Evolutionary conservation across 2,888 invertebrate species (phyloP), one percentile per base, ranked within the genome.

Genomic region (Branchinecta sandiegonensis): DNA sequence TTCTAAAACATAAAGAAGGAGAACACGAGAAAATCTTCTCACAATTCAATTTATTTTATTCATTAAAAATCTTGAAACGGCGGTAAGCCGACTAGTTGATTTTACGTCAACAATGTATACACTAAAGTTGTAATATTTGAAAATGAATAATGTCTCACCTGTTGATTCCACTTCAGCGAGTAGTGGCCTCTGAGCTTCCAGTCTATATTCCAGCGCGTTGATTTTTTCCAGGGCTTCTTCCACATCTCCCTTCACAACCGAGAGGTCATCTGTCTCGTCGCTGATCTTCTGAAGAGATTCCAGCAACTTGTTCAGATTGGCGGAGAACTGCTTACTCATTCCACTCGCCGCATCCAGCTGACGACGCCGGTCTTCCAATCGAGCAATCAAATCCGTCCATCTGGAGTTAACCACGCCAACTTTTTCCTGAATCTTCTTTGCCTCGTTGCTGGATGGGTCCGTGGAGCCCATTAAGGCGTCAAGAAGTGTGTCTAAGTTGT

Each of bases 301-400:
- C 17, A 88, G 83, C 8, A 96, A 80, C 1, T 91, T 83, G 69
- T 88, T 85, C 7, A 94, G 81, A 2, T 89, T 89, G 0, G 91
- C 90, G 79, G 94, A 93, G 77, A 95, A 94, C 78, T 94, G 93
- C 70, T 91, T 85, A 67, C 92, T 90, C 10, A 94, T 90, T 74
- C 93, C 94, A 4, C 90, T 92, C 0, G 94, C 93, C 2, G 92
- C 92, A 69, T 93, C 92, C 7, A 94, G 80, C 70, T 88, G 89
- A 50, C 87, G 86, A 0, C 93, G 92, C n/a, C 94, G 85, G 73
- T 92, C 89, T 75, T 91, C 91, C 68, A 96, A 79, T 73, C 88
- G 87, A 67, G 83, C 81, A 64, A 87, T 81, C 69, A 94, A 81
- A 73, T 90, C 89, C 70, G 88, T 86, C 94, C 95, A 95, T 68